Conservation (phyloP, 2,797 vertebrate species). For the Botia kubotai region DNA sequence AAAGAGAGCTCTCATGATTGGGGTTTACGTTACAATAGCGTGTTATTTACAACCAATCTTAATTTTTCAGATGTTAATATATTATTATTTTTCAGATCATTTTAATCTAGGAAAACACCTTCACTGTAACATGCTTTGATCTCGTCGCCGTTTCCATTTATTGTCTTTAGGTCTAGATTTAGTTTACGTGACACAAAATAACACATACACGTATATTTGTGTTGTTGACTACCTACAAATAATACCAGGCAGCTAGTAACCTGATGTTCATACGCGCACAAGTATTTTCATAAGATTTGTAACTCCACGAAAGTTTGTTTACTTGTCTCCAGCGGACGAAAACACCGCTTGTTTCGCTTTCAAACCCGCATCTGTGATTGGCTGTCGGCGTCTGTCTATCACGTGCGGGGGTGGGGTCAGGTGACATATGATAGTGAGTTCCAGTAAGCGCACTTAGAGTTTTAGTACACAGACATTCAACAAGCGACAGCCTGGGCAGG, state of each 20-base stretch:
- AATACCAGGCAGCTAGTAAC: background rate
- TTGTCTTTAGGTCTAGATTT: too few relatives aligned
- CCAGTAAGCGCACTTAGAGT: slow-evolving; percentile 81
- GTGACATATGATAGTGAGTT: slow-evolving; percentile 82
- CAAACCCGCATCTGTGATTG: slow-evolving; percentile 72
- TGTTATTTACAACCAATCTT: too few relatives aligned
- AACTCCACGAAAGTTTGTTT: slow-evolving; percentile 62
- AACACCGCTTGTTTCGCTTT: slow-evolving; percentile 61
- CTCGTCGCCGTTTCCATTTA: background rate
- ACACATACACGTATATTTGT: background rate
- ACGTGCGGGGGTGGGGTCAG: slow-evolving; percentile 71
- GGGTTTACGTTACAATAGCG: too few relatives aligned
- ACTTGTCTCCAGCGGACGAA: slow-evolving; percentile 62
- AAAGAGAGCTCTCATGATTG: too few relatives aligned
- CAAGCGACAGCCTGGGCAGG: slow-evolving; percentile 69
- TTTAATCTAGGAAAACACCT: too few relatives aligned
- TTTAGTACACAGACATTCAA: slow-evolving; percentile 70
- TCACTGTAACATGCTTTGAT: background rate
- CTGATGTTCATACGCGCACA: background rate
- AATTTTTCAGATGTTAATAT: too few relatives aligned
- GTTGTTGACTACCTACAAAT: background rate
- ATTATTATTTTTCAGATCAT: too few relatives aligned
- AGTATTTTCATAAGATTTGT: background rate
- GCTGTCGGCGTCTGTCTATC: slow-evolving; percentile 69
- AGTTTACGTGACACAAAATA: background rate